A percentile compares a stretch with the other conserved stretches of the same genome.
Conservation (phyloP, 2,888 invertebrate genomes). For the Drosophila prolongata region DNA sequence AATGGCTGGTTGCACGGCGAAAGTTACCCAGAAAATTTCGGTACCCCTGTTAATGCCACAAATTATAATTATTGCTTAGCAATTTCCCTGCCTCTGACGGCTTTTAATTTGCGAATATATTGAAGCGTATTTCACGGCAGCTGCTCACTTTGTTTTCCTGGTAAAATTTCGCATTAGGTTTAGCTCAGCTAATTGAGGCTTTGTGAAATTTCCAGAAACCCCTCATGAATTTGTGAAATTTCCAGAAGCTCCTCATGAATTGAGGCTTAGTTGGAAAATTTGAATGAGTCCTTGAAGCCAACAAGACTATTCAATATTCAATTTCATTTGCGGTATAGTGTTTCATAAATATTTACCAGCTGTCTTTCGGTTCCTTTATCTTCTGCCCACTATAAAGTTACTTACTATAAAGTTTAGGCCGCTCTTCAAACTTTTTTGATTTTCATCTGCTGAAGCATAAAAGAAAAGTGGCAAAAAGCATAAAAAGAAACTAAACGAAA, state of each 20-base stretch:
- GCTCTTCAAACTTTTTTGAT: conserved; percentile 29
- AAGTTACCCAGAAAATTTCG: conserved; percentile 28
- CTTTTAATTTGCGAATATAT: conserved; percentile 58
- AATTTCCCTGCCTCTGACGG: conserved; percentile 41
- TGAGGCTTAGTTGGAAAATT: not conserved
- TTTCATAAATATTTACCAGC: conserved; percentile 31
- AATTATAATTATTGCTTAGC: conserved; percentile 76
- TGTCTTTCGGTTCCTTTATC: not conserved
- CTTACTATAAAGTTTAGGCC: conserved; percentile 33
- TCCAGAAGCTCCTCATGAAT: too few species aligned
- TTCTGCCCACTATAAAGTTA: conserved; percentile 22
- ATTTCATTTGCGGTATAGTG: conserved; percentile 23
- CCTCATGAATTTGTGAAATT: not conserved
- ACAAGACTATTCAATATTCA: conserved; percentile 3
- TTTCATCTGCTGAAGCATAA: conserved; percentile 19
- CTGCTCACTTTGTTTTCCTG: conserved; percentile 23
- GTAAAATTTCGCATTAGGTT: conserved; percentile 1
- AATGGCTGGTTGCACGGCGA: conserved; percentile 22
- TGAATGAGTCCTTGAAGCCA: conserved; percentile 2
- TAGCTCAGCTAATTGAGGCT: conserved; percentile 23
- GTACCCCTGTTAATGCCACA: conserved; percentile 57
- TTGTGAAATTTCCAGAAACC: not conserved
- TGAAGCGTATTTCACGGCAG: conserved; percentile 14
- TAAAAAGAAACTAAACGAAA: conserved; percentile 33
- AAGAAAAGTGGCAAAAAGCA: conserved; percentile 5